phyloP scores from a whole-genome alignment of 2,113 vertebrate species.

The Podiceps cristatus region DNA sequence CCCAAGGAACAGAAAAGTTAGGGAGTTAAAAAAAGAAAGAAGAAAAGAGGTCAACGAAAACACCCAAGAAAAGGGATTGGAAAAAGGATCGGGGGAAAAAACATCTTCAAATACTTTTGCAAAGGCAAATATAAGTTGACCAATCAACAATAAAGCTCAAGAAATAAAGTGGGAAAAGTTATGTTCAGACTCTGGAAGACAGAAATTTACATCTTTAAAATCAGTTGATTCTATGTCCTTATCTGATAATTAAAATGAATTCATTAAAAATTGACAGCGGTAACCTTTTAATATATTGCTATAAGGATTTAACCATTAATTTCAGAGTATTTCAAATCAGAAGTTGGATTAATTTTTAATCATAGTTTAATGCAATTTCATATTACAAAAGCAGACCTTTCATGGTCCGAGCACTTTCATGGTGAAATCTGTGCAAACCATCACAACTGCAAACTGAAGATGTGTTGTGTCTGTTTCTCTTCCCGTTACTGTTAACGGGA shows the following conservation, averaged over 20 bases:
- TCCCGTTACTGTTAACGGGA: not conserved
- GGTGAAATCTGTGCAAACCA: not conserved
- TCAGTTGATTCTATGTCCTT: not conserved
- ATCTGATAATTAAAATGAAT: constrained; percentile 13
- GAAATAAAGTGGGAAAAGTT: not conserved
- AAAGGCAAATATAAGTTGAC: not conserved
- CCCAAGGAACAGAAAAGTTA: not conserved
- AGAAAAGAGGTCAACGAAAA: not conserved
- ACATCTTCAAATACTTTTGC: not conserved
- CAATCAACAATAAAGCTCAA: not conserved
- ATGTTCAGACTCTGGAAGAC: not conserved
- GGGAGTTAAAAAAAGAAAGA: not conserved
- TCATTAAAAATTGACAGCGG: constrained; percentile 14
- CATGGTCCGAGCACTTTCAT: not conserved
- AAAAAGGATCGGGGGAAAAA: not conserved
- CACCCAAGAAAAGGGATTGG: not conserved
- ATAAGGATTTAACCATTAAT: constrained; percentile 1
- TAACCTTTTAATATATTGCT: constrained; percentile 8
- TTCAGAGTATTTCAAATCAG: not conserved
- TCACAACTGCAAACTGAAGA: not conserved
- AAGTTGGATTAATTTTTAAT: constrained; percentile 33
- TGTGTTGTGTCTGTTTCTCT: not conserved
- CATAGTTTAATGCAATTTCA: not conserved
- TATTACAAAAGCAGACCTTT: not conserved
- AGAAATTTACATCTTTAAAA: not conserved